Conservation (phyloP, 2,113 vertebrate species). For the Ginglymostoma cirratum region DNA sequence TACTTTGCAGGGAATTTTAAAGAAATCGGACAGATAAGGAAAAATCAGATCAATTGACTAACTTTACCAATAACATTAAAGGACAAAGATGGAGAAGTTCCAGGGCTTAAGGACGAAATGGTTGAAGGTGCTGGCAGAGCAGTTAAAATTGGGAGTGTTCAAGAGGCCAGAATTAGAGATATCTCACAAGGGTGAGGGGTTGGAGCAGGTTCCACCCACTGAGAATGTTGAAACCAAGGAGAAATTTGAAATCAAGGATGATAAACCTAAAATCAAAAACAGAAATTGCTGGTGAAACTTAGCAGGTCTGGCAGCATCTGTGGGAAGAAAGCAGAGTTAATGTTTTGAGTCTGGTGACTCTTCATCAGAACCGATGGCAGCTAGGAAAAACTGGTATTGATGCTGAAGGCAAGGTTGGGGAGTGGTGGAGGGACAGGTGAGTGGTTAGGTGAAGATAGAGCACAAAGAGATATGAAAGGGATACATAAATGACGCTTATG, state of each 20-base stretch:
- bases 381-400: no score
- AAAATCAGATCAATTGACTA: not conserved
- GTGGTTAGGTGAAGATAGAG: no score
- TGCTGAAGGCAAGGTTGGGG: no score
- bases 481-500: no score
- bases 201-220: not conserved
- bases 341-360: no score
- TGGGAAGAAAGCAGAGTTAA: no score
- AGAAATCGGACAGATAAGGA: not conserved
- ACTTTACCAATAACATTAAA: not conserved
- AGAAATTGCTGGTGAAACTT: no score
- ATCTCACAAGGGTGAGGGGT: no score
- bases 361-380: no score
- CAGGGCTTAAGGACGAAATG: not conserved
- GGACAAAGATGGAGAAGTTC: not conserved
- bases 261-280: not conserved
- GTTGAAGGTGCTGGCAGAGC: not conserved
- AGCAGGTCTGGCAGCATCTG: no score
- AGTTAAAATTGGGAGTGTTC: not conserved
- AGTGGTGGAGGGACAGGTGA: no score
- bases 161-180: not conserved
- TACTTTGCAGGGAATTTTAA: not conserved
- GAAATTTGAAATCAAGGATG: not conserved
- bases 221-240: not conserved
- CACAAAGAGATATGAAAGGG: no score